Conservation (phyloP, 2,888 invertebrate species). For the Digitonthophagus gazella region DNA sequence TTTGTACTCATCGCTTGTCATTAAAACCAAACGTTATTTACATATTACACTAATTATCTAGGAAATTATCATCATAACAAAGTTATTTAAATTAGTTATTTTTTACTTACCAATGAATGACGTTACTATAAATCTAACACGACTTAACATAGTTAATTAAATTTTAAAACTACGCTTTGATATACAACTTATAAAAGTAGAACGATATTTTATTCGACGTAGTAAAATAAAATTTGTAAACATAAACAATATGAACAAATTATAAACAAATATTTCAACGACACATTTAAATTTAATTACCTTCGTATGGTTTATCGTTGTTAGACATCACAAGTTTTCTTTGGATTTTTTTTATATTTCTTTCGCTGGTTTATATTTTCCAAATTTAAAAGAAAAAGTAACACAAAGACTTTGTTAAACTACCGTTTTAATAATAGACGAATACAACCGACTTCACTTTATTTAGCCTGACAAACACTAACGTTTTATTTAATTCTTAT, state of each 20-base stretch:
- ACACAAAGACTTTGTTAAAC: too few species aligned
- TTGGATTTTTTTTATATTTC: neutral
- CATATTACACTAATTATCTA: neutral
- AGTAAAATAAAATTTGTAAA: too few species aligned
- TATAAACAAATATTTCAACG: neutral
- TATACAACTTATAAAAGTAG: neutral
- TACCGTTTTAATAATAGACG: neutral
- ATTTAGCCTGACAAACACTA: neutral
- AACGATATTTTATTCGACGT: neutral
- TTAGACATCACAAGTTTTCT: slow-evolving; percentile 8
- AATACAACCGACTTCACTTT: neutral
- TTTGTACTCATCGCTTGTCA: neutral
- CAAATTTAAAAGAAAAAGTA: too few species aligned
- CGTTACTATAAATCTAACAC: neutral
- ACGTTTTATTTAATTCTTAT: neutral
- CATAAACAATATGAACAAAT: slow-evolving; percentile 1
- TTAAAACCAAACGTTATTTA: neutral
- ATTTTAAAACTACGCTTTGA: neutral
- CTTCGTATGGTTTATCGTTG: slow-evolving; percentile 11
- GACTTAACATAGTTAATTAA: slow-evolving; percentile 6
- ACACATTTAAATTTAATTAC: slow-evolving; percentile 1
- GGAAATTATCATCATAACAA: neutral
- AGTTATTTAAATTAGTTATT: neutral
- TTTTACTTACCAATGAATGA: neutral
- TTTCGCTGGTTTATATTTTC: too few species aligned